A percentile compares a stretch with the other conserved stretches of the same genome.
Conservation (phyloP, 2,888 invertebrate species). For the Unio pictorum region DNA sequence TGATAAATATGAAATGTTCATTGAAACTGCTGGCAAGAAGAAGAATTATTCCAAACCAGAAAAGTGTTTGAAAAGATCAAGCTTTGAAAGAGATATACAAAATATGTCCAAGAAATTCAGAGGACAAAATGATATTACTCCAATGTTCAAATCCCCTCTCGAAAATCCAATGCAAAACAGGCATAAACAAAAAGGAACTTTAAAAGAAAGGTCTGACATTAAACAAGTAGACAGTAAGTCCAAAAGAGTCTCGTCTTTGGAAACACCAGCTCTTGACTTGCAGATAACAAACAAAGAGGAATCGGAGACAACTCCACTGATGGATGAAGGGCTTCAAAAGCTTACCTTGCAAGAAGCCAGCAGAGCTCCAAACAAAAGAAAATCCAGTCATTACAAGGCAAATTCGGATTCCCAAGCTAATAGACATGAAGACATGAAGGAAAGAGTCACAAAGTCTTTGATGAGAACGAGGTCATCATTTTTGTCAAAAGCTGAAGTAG, state of each 20-base stretch:
- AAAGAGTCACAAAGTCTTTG: neutral
- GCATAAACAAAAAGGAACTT: too few relatives aligned
- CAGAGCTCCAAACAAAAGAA: conserved; percentile 37
- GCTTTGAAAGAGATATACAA: too few relatives aligned
- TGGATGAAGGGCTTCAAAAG: conserved; percentile 31
- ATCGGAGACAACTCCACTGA: conserved; percentile 35
- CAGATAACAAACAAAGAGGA: conserved; percentile 1
- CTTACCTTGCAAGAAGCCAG: conserved; percentile 22
- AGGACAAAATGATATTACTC: too few relatives aligned
- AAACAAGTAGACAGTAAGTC: too few relatives aligned
- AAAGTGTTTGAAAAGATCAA: too few relatives aligned
- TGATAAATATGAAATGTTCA: conserved; percentile 9
- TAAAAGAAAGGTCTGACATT: too few relatives aligned
- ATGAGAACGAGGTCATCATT: neutral
- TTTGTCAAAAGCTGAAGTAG: neutral
- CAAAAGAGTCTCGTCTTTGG: too few relatives aligned
- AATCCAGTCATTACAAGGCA: neutral
- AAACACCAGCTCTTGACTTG: neutral
- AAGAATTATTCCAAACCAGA: too few relatives aligned
- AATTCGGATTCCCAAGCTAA: neutral
- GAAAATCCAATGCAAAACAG: too few relatives aligned
- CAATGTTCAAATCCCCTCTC: too few relatives aligned
- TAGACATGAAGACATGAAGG: conserved; percentile 2
- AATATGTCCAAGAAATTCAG: too few relatives aligned
- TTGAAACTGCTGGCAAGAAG: conserved; percentile 1